A percentile compares a stretch with the other conserved stretches of the same genome.
phyloP scores from a whole-genome alignment of 2,113 vertebrate genomes.

The Myiozetetes cayanensis region DNA sequence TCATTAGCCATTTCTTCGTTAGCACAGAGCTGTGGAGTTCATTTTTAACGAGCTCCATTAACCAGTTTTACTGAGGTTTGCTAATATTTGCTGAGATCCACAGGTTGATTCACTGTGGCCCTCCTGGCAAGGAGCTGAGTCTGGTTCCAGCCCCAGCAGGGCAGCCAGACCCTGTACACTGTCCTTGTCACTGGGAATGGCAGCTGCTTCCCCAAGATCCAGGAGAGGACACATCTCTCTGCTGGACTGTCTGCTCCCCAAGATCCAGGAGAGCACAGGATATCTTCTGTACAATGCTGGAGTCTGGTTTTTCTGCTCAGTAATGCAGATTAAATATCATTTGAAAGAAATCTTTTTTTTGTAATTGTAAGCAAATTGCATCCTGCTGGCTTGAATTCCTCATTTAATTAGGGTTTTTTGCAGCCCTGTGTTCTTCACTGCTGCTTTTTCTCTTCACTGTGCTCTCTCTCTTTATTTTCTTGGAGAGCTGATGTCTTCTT shows the following conservation, averaged over 20 bases:
- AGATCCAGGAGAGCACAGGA: not conserved
- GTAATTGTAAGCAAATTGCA: not conserved
- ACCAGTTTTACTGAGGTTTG: not conserved
- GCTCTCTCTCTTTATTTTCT: not conserved
- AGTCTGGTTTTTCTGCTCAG: not conserved
- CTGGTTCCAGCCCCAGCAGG: not conserved
- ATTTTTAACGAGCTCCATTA: not conserved
- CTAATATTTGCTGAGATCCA: not conserved
- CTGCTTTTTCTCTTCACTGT: not conserved
- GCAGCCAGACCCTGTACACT: not conserved
- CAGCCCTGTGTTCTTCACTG: not conserved
- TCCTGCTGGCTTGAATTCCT: not conserved
- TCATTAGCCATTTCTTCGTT: not conserved
- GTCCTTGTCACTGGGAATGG: not conserved
- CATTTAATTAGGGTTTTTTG: not conserved
- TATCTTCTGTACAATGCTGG: not conserved
- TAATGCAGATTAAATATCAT: not conserved
- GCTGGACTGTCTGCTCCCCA: too few species aligned
- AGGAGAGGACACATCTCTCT: not conserved
- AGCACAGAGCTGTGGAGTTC: not conserved
- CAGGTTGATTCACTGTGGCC: not conserved
- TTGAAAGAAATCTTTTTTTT: not conserved
- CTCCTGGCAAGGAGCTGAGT: not conserved
- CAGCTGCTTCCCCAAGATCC: not conserved
- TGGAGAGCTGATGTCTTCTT: not conserved